Conservation (phyloP, 2,888 invertebrate genomes). For the Spodoptera exigua region DNA sequence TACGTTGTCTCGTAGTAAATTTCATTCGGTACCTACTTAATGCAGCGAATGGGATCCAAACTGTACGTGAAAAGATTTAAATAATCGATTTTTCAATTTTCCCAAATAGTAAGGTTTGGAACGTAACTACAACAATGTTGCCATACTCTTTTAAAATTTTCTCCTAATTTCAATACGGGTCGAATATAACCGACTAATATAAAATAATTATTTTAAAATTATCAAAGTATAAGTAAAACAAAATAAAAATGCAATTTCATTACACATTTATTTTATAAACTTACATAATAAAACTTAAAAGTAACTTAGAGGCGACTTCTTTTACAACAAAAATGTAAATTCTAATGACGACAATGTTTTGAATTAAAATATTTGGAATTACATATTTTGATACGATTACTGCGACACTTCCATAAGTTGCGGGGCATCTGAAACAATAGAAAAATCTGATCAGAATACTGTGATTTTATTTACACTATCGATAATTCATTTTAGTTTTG, state of each 20-base stretch:
- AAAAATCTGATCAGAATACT: too few relatives aligned
- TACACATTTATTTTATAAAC: slow-evolving; percentile 51
- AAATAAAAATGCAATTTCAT: slow-evolving; percentile 1
- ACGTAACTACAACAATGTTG: slow-evolving; percentile 6
- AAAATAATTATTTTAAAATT: background rate
- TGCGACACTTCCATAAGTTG: slow-evolving; percentile 76
- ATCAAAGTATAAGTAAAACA: slow-evolving; percentile 1
- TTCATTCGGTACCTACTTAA: too few relatives aligned
- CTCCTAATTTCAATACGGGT: background rate
- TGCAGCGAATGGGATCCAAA: too few relatives aligned
- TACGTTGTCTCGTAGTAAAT: too few relatives aligned
- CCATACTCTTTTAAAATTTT: background rate
- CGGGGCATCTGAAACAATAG: slow-evolving; percentile 70
- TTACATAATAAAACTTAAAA: slow-evolving; percentile 45
- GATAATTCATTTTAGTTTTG: too few relatives aligned
- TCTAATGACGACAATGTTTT: slow-evolving; percentile 12
- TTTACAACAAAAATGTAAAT: slow-evolving; percentile 40
- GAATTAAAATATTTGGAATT: slow-evolving; percentile 44
- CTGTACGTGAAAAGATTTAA: too few relatives aligned
- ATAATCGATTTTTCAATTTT: background rate
- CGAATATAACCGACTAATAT: background rate
- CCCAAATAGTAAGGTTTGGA: background rate
- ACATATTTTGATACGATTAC: slow-evolving; percentile 48
- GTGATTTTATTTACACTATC: too few relatives aligned
- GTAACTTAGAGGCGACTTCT: slow-evolving; percentile 46